Evolutionary conservation across 2,113 vertebrate genomes (phyloP).

Genomic region (Hemiprocne comata): DNA sequence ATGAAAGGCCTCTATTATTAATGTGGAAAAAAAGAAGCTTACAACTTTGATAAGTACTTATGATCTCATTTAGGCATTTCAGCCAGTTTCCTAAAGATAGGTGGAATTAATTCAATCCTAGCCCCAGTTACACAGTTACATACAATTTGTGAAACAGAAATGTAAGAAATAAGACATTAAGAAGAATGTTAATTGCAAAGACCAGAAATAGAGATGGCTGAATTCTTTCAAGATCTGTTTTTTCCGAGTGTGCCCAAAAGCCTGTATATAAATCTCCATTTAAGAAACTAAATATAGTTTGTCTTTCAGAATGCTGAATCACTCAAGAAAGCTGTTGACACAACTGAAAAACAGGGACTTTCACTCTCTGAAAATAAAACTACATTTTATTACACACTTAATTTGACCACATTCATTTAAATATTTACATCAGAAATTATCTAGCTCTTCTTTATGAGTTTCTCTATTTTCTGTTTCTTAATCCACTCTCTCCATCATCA

Average conservation of each 20-base stretch:
- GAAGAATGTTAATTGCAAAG: conserved; percentile 1
- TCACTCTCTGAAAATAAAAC: neutral
- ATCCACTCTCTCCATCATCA: neutral
- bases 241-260: neutral
- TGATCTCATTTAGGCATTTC: conserved; percentile 5
- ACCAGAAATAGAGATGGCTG: conserved; percentile 10
- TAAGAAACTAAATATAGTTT: conserved; percentile 16
- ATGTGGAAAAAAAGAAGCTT: neutral
- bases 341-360: conserved; percentile 10
- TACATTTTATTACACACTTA: neutral
- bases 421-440: neutral
- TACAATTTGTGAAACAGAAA: neutral
- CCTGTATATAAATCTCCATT: neutral
- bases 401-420: conserved; percentile 7
- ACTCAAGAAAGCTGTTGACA: conserved; percentile 50
- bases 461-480: neutral
- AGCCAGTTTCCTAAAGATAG: neutral
- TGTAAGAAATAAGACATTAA: neutral
- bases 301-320: conserved; percentile 50
- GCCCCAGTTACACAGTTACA: neutral
- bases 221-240: neutral
- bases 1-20: neutral
- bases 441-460: neutral
- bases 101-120: neutral
- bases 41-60: neutral